Base-by-base conservation (phyloP, 2,888 invertebrate genomes). In the Volucella bombylans region DNA sequence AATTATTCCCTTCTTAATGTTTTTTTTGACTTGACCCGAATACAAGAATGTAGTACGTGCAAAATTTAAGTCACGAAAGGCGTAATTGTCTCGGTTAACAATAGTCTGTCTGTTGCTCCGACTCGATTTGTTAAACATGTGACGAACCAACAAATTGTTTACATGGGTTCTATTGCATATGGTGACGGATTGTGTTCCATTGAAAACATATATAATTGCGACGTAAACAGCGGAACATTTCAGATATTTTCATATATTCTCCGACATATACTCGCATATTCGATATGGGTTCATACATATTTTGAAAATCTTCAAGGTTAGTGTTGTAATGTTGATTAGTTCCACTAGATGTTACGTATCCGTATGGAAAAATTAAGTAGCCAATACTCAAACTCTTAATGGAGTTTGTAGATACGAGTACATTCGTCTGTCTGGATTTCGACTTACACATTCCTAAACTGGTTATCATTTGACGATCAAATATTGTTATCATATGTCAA, bases 1-100 rank as follows among this genome's bases (percentile, higher is more conserved):
- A 82, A 78, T 82, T 82, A 78, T 61, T 67, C 62, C 50, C 52
- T 71, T 78, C 65, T 76, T 82, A 55, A 62, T 62, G 45, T 54
- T 50, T 45, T 72, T 62, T 64, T 43, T 12, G 39, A 47, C 31
- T 64, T 8, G 45, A 38, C 47, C 23, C 57, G 39, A 6, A 31
- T 14, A 49, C 49, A 49, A 45, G 39, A 45, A 18, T 55, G 23
- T 31, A 31, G 23, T 31, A 31, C 31, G 31, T 31, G 10, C 14
- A 55, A 49, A 12, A 23, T 41, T 8, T 31, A 57, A 55, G 73
- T 45, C 73, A 65, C 74, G 65, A 49, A 64, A 54, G 14, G 18
- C 18, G 61, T 61, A 76, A 67, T 68, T 61, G 68, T 61, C 61
- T 61, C 6, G 31, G 43, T 14, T 52, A 68, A 76, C 76, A 76